phyloP scores from a whole-genome alignment of 53 echinoderm and acorn worm genomes.

The Zoroaster sp. region DNA sequence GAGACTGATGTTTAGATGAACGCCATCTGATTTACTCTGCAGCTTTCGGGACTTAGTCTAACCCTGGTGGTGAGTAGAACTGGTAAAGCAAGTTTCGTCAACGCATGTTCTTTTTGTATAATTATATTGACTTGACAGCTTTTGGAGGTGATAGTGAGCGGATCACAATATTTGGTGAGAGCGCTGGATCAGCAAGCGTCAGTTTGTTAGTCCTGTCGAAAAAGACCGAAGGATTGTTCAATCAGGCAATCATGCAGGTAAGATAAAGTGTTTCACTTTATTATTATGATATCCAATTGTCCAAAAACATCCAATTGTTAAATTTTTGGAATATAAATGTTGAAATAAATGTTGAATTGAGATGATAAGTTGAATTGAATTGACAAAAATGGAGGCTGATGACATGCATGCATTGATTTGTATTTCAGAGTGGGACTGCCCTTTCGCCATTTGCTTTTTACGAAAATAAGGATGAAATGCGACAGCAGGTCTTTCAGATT shows the following conservation, averaged over 20 bases:
- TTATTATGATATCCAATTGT: not conserved
- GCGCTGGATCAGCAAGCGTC: constrained; percentile 64
- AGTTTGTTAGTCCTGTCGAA: constrained; percentile 52
- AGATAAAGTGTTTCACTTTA: not conserved
- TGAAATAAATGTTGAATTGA: not conserved
- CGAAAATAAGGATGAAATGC: constrained; percentile 18
- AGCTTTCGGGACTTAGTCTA: not conserved
- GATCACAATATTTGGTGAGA: constrained; percentile 80
- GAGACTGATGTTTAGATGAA: too few relatives aligned
- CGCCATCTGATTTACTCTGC: too few relatives aligned
- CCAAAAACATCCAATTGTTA: not conserved
- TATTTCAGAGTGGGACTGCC: constrained; percentile 61
- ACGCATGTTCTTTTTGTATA: not conserved
- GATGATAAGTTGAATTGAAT: not conserved
- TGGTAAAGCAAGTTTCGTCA: not conserved
- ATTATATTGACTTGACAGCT: constrained; percentile 1
- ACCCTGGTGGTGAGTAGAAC: not conserved
- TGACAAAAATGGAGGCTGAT: not conserved
- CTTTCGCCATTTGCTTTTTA: constrained; percentile 53
- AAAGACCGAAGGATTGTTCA: constrained; percentile 53
- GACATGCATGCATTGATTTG: not conserved
- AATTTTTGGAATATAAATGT: not conserved
- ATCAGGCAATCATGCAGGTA: constrained; percentile 72
- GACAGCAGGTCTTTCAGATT: constrained; percentile 36
- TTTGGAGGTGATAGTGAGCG: constrained; percentile 74